Percentiles rank a stretch among this genome's conserved stretches.
Evolutionary conservation across 1,140 invertebrate genomes (phyloP).

Genomic region (Pseudobourletiella spinata): DNA sequence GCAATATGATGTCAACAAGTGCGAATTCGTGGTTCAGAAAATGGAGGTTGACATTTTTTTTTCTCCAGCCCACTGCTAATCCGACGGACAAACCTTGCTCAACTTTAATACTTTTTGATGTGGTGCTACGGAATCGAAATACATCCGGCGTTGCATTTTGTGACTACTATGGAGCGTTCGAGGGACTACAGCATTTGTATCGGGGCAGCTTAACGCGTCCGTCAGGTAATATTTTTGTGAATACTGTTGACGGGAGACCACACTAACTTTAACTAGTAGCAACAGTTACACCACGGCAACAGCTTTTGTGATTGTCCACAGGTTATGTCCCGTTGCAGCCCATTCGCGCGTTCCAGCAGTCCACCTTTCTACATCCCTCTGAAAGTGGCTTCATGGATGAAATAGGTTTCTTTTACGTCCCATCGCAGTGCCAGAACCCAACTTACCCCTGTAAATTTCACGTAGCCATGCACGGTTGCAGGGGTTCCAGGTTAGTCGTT

Average conservation of each 20-base stretch:
- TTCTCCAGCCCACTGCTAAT: background rate
- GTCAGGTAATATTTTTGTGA: background rate
- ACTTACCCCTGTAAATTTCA: conserved; percentile 38
- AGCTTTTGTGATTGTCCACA: background rate
- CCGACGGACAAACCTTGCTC: background rate
- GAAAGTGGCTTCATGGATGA: conserved; percentile 34
- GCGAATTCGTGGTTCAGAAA: background rate
- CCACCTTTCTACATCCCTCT: conserved; percentile 12
- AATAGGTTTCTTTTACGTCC: conserved; percentile 38
- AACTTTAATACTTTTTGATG: background rate
- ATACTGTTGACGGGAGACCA: conserved; percentile 38
- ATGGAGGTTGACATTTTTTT: background rate
- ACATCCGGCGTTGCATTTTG: conserved; percentile 33
- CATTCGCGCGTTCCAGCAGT: conserved; percentile 38
- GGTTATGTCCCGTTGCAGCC: conserved; percentile 34
- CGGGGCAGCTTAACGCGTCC: conserved; percentile 14
- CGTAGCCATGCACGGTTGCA: conserved; percentile 41
- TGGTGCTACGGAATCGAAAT: conserved; percentile 23
- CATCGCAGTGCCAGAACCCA: conserved; percentile 35
- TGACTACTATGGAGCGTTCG: conserved; percentile 39
- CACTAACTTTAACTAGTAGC: conserved; percentile 41
- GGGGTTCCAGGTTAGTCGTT: conserved; percentile 36
- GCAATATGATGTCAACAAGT: background rate
- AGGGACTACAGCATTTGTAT: conserved; percentile 40
- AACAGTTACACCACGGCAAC: conserved; percentile 12